These are phyloP conservation scores for Meandrina meandrites DNA, from an alignment of 92 coral and sea anemone genomes.

Conservation along the genomic window DNA sequence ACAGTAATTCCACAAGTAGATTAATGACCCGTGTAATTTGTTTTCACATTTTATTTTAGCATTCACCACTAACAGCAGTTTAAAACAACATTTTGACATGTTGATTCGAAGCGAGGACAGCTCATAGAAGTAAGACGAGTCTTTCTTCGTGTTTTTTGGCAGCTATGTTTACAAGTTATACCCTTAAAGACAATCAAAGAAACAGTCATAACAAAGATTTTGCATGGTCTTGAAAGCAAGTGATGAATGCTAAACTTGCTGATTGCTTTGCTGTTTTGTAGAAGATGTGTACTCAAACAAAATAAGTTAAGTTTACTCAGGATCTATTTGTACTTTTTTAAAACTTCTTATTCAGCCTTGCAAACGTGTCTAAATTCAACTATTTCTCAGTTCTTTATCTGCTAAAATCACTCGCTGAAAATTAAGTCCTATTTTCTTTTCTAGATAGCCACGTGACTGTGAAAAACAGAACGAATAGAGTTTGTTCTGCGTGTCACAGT, in stretches of 20 bases:
- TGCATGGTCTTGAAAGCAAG: no score
- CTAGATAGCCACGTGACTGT: background rate
- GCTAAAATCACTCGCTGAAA: no score
- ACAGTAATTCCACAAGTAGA: background rate
- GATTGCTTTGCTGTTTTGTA: no score
- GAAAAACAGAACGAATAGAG: no score
- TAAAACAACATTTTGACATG: background rate
- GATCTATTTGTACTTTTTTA: no score
- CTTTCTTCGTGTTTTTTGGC: background rate
- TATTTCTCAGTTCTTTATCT: background rate
- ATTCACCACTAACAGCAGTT: slow-evolving; percentile 9
- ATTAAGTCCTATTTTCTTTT: background rate
- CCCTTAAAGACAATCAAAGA: background rate
- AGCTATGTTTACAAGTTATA: background rate
- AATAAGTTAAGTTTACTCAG: no score
- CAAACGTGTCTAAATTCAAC: background rate
- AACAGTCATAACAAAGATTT: no score
- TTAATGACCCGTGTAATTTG: background rate
- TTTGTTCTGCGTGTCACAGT: no score
- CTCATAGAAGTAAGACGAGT: no score
- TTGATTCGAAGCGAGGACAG: background rate
- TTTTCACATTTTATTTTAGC: background rate
- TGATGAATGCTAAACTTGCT: no score
- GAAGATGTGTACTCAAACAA: no score
- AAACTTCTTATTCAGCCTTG: no score